Conservation (phyloP, 1,140 invertebrate genomes). For the Sycophila sp. region DNA sequence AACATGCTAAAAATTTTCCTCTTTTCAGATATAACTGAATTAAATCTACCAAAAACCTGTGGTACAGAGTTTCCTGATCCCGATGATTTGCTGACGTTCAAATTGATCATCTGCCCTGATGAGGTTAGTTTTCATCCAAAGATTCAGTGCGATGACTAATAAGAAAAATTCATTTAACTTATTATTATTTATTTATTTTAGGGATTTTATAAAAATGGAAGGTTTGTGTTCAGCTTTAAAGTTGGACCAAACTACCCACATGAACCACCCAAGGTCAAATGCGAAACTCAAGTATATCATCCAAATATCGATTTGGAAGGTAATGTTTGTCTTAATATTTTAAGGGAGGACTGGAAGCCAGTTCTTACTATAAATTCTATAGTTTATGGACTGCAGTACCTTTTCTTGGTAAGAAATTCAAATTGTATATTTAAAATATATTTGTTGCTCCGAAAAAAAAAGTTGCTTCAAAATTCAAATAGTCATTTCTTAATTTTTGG, state of each 20-base stretch:
- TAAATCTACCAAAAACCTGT: conserved; percentile 97
- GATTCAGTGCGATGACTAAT: no score
- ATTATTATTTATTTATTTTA: conserved; percentile 57
- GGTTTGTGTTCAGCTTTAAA: conserved; percentile 97
- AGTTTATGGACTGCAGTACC: conserved; percentile 97
- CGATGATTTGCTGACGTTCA: conserved; percentile 96
- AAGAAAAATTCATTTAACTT: neutral
- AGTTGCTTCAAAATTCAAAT: no score
- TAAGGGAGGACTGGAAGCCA: conserved; percentile 99
- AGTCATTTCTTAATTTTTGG: no score
- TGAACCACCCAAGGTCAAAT: conserved; percentile 95
- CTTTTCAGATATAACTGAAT: conserved; percentile 93
- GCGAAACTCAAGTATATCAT: conserved; percentile 93
- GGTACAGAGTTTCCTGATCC: conserved; percentile 95
- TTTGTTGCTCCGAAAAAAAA: no score
- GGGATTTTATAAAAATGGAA: conserved; percentile 94
- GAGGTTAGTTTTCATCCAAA: conserved; percentile 71
- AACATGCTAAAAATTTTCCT: conserved; percentile 4
- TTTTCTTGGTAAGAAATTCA: conserved; percentile 89
- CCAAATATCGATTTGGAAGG: conserved; percentile 96
- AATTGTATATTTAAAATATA: conserved; percentile 5
- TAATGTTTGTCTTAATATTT: conserved; percentile 94
- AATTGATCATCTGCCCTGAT: conserved; percentile 95
- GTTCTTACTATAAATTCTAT: conserved; percentile 98
- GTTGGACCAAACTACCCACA: conserved; percentile 97